A percentile compares a stretch with the other conserved stretches of the same genome.
phyloP scores from a whole-genome alignment of 1,140 invertebrate genomes.

The Pogonognathellus flavescens region DNA sequence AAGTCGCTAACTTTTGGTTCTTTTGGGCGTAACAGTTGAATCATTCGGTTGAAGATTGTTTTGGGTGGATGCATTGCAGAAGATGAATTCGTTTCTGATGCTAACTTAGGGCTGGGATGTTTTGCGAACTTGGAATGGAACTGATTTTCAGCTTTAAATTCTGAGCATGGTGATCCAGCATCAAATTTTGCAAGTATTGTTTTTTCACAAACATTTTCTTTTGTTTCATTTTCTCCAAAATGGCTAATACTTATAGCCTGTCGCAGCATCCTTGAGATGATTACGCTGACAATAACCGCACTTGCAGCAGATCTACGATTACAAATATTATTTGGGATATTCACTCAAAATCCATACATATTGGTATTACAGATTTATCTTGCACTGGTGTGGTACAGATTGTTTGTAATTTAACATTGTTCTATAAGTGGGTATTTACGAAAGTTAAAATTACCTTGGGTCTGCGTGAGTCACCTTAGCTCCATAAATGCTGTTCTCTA shows the following conservation, averaged over 20 bases:
- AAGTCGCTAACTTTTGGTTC: neutral
- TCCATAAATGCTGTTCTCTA: constrained; percentile 51
- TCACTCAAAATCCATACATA: neutral
- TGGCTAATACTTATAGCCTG: neutral
- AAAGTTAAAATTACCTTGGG: constrained; percentile 56
- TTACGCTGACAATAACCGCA: neutral
- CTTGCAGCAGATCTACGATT: neutral
- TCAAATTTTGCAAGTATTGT: neutral
- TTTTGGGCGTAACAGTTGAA: neutral
- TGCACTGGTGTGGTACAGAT: too few relatives aligned
- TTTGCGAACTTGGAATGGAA: too few relatives aligned
- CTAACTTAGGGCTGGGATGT: too few relatives aligned
- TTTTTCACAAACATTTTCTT: neutral
- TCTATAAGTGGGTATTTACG: too few relatives aligned
- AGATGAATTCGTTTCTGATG: too few relatives aligned
- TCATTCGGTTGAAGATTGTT: neutral
- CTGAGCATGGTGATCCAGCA: neutral
- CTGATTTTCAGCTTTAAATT: neutral
- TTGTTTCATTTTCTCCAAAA: neutral
- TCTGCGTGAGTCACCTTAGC: constrained; percentile 62
- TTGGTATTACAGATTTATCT: neutral
- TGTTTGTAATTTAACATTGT: too few relatives aligned
- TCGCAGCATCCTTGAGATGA: neutral
- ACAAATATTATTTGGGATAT: too few relatives aligned
- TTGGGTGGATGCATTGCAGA: neutral